Base-by-base conservation (phyloP, 1,140 invertebrate genomes). In the Telenomus remus region DNA sequence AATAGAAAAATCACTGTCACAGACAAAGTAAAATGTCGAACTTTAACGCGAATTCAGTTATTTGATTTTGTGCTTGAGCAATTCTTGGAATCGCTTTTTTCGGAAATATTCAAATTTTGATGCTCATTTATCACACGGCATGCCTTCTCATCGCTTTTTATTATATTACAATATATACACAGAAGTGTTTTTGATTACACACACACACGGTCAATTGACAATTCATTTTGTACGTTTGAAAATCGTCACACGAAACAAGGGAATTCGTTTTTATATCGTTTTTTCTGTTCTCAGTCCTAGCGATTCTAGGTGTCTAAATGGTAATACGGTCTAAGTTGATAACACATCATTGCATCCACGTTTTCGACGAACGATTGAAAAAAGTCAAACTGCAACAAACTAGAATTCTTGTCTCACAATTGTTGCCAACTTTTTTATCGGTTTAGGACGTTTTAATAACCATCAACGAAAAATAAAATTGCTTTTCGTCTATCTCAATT, bases 321-420 rank as follows among this genome's bases (percentile, higher is more conserved):
- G 19, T 27, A 27, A 27, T 27, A 69, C 59, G 55, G 51, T 49
- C 35, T 15, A 55, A 51, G 65, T 70, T 53, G 60, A 39, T 39
- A n/a, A 71, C 55, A 51, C 66, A 65, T 72, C 66, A 66, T 57
- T 55, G 76, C 76, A 78, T 50, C 76, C 76, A 75, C 76, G 76
- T 78, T 78, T 78, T 75, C 72, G 53, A 63, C 66, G 76, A 78
- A 78, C 34, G 34, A 66, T 71, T 66, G 63, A 35, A 53, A 57
- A 76, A 55, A 48, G 46, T 66, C 12, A 56, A 59, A 47, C 19
- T 59, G 34, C 63, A 69, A 69, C 59, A 76, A 70, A 69, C 65
- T 70, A 65, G 63, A 47, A 66, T 73, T 65, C 39, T 60, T 73
- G 19, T 66, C 37, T 57, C 37, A 49, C 39, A 13, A 16, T 69